Evolutionary conservation across 2,888 invertebrate genomes (phyloP), one percentile per base, ranked within the genome.

Genomic region (Kryphioiulus occultus): DNA sequence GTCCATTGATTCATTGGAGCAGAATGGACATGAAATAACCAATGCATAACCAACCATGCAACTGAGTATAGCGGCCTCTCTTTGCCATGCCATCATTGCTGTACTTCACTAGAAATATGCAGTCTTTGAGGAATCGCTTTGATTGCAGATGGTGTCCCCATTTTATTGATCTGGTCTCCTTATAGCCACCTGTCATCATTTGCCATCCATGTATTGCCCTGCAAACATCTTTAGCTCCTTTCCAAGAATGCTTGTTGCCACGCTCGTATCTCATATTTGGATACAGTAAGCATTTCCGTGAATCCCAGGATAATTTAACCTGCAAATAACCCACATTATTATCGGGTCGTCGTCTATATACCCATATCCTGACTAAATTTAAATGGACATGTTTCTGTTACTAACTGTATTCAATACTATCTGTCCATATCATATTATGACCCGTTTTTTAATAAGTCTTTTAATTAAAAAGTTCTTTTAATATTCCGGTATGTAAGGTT

Each of bases 1-100:
- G 22, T 19, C 59, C 59, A 59, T 59, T 59, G 59, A 59, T 59
- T 59, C 59, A 59, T 59, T 59, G 22, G 10, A 59, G 59, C 59
- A 59, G 59, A 59, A 59, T 59, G 59, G 59, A 59, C 59, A 59
- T 59, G 59, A 59, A 59, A 59, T 59, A 59, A 22, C 59, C 59
- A 59, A 59, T 59, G 22, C 59, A 59, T 59, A 59, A 59, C 59
- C 59, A 59, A 59, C 59, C 59, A 59, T 59, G 59, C 59, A 59
- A 59, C 59, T 17, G 59, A 59, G 22, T 59, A n/a, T n/a, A 22
- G 59, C 53, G 59, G 59, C n/a, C 59, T 22, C 44, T 59, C 22
- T 22, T 59, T 22, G 59, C 59, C 22, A 59, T 59, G 22, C 59
- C 59, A 59, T n/a, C 59, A 59, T 22, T 59, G 22, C 59, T 22